Conservation (phyloP, 2,888 invertebrate species). For the Eugnorisma glareosa region DNA sequence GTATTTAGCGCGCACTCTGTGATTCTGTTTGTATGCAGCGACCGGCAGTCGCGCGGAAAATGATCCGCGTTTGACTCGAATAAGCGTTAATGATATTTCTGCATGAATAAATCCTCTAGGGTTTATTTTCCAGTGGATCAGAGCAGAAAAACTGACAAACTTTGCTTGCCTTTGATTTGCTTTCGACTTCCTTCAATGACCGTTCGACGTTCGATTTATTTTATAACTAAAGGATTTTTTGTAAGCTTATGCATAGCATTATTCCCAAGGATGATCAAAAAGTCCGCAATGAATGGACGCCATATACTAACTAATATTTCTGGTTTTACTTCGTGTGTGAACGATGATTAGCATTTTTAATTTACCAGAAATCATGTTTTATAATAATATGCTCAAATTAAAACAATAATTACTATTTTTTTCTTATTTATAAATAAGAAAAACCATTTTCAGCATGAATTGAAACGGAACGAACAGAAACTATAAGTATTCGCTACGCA, state of each 20-base stretch:
- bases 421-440: too few species aligned
- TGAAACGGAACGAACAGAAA: not conserved
- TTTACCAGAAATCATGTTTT: not conserved
- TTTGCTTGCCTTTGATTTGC: constrained; percentile 43
- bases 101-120: constrained; percentile 62
- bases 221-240: constrained; percentile 14
- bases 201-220: constrained; percentile 38
- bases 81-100: constrained; percentile 73
- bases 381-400: not conserved
- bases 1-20: constrained; percentile 74
- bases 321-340: not conserved
- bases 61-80: constrained; percentile 74
- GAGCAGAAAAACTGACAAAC: constrained; percentile 41
- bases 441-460: not conserved
- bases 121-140: constrained; percentile 56
- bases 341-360: not conserved
- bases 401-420: too few species aligned
- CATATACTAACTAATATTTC: not conserved
- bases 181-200: constrained; percentile 34
- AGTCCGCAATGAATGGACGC: not conserved
- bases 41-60: constrained; percentile 74
- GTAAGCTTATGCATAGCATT: constrained; percentile 20
- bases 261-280: not conserved
- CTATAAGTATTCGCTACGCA: constrained; percentile 7
- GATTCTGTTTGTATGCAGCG: constrained; percentile 78